Conservation (phyloP, 2,797 vertebrate genomes). For the Leptoclinus maculatus region DNA sequence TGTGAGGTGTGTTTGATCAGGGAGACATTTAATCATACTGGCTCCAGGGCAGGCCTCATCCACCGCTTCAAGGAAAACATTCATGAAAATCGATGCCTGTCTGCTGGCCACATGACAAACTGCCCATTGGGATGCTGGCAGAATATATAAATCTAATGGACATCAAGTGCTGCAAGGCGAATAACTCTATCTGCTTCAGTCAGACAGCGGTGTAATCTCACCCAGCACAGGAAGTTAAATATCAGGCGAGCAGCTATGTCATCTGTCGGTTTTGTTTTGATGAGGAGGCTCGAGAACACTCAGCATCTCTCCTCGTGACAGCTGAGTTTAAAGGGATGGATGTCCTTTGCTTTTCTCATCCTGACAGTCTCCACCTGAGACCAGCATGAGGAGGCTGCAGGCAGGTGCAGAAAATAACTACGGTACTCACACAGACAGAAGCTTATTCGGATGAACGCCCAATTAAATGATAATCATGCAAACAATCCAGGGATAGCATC, state of each 20-base stretch:
- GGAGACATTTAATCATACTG: slow-evolving; percentile 25
- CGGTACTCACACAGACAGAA: slow-evolving; percentile 14
- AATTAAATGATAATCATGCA: slow-evolving; percentile 45
- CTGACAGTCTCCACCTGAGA: slow-evolving; percentile 42
- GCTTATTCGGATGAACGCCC: slow-evolving; percentile 15
- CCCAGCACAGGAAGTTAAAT: slow-evolving; percentile 40
- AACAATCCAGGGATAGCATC: slow-evolving; percentile 47
- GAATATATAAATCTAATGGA: slow-evolving; percentile 41
- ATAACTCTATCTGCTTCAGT: slow-evolving; percentile 34
- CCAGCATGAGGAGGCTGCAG: slow-evolving; percentile 15
- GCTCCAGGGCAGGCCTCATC: slow-evolving; percentile 14
- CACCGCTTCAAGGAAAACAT: slow-evolving; percentile 18
- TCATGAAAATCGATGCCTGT: slow-evolving; percentile 53
- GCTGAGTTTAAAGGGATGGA: slow-evolving; percentile 25
- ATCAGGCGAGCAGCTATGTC: slow-evolving; percentile 13
- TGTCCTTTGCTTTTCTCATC: slow-evolving; percentile 3
- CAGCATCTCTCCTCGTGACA: neutral
- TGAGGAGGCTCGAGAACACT: slow-evolving; percentile 29
- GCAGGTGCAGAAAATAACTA: slow-evolving; percentile 19
- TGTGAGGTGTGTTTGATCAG: slow-evolving; percentile 9
- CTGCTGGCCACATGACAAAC: slow-evolving; percentile 55
- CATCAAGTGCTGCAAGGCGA: slow-evolving; percentile 39
- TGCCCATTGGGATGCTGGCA: slow-evolving; percentile 24
- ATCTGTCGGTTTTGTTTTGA: slow-evolving; percentile 35
- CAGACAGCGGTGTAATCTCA: slow-evolving; percentile 46